Base-by-base conservation (phyloP, 2,113 vertebrate species). In the Meriones unguiculatus region DNA sequence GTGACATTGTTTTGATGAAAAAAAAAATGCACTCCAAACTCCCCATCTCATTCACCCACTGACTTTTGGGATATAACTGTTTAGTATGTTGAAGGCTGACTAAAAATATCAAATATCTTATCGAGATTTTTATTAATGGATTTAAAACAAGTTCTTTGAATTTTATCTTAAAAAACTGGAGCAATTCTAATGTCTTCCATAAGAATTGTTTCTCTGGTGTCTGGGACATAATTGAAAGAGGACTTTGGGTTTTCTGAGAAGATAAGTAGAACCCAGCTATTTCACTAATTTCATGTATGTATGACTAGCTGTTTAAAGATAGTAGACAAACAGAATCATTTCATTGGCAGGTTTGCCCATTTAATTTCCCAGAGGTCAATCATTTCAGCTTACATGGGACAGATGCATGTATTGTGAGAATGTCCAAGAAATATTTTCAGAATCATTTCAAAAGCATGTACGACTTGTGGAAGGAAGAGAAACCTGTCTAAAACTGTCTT, bases 31-130 rank as follows among this genome's bases (percentile, higher is more conserved):
- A 87, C 72, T 95, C 67, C 73, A 73, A 97, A 96, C 97, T 95
- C 96, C 96, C 97, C 95, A 96, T 73, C 76, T 80, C 88, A 89
- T 95, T 97, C 93, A 94, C 89, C 69, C 91, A 89, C 92, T 93
- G 90, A 87, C 35, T 92, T 96, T 95, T 67, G 88, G 96, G 84
- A 96, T 95, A 95, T 86, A 91, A 97, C 72, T 59, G 30, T 95
- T 95, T 72, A 82, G 92, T 91, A 90, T 93, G 82, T 78, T 78
- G 90, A 73, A 97, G 89, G 94, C 87, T 82, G 64, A 93, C 95
- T 96, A 97, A 97, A 97, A 97, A 96, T 97, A 92, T 38, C 82
- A 95, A 97, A 87, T 96, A 96, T 93, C 86, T 96, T 96, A 46
- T 76, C 90, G 41, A 97, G 91, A 89, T 75, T 95, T 97, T 95